Evolutionary conservation across 92 coral and sea anemone species (phyloP), one percentile per base, ranked within the genome.

Genomic region (Ricordea florida): DNA sequence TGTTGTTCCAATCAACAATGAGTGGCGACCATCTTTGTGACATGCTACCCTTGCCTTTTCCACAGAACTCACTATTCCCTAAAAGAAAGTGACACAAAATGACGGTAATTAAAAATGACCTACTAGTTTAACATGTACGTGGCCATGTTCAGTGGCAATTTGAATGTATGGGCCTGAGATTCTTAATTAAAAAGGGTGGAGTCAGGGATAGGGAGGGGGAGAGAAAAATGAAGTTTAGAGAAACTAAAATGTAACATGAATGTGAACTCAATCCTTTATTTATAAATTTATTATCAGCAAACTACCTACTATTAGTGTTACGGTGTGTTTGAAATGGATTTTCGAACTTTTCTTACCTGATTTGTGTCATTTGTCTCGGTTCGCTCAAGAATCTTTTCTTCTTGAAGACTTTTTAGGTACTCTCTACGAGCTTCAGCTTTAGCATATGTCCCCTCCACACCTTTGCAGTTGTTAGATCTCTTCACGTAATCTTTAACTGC

Each of bases 381-480:
- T 31, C 26, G 40, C 24, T 27, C 33, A 37, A 37, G 57, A 64
- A n/a, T 33, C 42, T 16, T 27, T 46, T 46, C 13, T 10, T 41
- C 47, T 11, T 21, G n/a, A 5, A 46, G 27, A 46, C 78, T n/a
- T 40, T 84, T 84, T 29, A 84, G 37, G 47, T 44, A 78, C 24
- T 85, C 90, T 29, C 89, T 62, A 10, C 70, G 62, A 43, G 87
- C 61, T 8, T 48, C n/a, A 43, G 87, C 61, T 8, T 48, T 17
- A 1, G 93, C 93, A 89, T 63, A 89, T 27, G 90, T 89, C n/a
- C 7, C 37, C 35, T 89, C 90, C 10, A 89, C 76, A 7, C 77
- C 81, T 66, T 59, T 88, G 21, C 93, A 71, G 58, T 88, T 88
- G 80, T 52, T 51, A 15, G 93, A 60, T 28, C 33, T 84, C 41